A percentile compares a stretch with the other conserved stretches of the same genome.
These are phyloP conservation scores for Pilophorus perplexus DNA, from an alignment of 2,888 invertebrate genomes.

Conservation along the genomic window DNA sequence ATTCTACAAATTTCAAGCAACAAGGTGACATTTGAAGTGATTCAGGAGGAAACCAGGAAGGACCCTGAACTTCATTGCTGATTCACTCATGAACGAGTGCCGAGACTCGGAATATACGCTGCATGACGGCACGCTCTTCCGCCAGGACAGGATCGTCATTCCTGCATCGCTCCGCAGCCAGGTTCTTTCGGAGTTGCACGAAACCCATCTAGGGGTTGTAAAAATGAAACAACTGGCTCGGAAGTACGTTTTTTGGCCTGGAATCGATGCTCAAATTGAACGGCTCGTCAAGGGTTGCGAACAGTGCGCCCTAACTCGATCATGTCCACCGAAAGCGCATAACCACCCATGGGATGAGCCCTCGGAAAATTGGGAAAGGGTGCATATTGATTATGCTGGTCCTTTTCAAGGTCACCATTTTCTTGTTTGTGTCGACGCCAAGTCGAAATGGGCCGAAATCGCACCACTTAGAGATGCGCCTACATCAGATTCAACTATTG, in stretches of 20 bases:
- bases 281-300: constrained; percentile 47
- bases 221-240: constrained; percentile 50
- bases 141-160: constrained; percentile 42
- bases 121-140: constrained; percentile 33
- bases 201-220: constrained; percentile 48
- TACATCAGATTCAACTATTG: neutral
- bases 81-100: neutral
- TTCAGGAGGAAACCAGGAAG: constrained; percentile 17
- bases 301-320: no score
- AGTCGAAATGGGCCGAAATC: constrained; percentile 5
- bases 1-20: constrained; percentile 33
- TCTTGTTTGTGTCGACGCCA: no score
- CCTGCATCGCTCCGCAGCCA: constrained; percentile 43
- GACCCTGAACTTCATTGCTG: constrained; percentile 23
- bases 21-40: neutral
- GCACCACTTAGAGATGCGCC: neutral
- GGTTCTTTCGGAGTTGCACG: constrained; percentile 49
- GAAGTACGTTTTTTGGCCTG: constrained; percentile 49
- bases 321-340: constrained; percentile 26
- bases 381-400: no score
- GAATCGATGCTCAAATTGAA: constrained; percentile 49
- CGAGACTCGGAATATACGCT: neutral
- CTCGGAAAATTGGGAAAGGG: no score
- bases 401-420: no score
- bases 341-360: constrained; percentile 15